Conservation (phyloP, 2,888 invertebrate species). For the Philhelius pedissequus region DNA sequence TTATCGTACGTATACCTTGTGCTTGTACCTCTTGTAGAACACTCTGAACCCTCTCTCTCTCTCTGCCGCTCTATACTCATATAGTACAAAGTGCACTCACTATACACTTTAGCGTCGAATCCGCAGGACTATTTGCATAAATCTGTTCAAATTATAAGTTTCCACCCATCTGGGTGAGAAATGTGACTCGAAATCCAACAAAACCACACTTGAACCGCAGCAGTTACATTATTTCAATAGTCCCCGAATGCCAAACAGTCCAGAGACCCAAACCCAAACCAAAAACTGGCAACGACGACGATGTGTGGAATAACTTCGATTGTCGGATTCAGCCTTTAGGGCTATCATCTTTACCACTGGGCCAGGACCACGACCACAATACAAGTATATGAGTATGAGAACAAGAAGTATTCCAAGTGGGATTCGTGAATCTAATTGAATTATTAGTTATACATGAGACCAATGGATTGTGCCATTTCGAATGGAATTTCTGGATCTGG, state of each 20-base stretch:
- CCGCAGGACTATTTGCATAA: constrained; percentile 65
- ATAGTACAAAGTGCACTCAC: constrained; percentile 29
- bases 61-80: neutral
- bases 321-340: constrained; percentile 38
- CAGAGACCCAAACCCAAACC: neutral
- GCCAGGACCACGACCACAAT: neutral
- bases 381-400: neutral
- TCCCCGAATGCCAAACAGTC: neutral
- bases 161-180: constrained; percentile 47
- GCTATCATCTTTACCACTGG: constrained; percentile 27
- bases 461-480: constrained; percentile 16
- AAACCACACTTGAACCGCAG: constrained; percentile 45
- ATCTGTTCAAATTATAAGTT: constrained; percentile 68
- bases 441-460: constrained; percentile 51
- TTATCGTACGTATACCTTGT: neutral
- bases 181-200: constrained; percentile 21
- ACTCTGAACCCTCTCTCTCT: neutral
- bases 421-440: constrained; percentile 64
- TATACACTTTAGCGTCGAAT: neutral
- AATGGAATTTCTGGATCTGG: constrained; percentile 44
- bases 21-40: neutral
- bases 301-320: constrained; percentile 21
- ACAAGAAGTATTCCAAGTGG: constrained; percentile 22
- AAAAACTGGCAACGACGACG: neutral
- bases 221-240: constrained; percentile 38